Base-by-base conservation (phyloP, 2,888 invertebrate genomes). In the Metalampra italica region DNA sequence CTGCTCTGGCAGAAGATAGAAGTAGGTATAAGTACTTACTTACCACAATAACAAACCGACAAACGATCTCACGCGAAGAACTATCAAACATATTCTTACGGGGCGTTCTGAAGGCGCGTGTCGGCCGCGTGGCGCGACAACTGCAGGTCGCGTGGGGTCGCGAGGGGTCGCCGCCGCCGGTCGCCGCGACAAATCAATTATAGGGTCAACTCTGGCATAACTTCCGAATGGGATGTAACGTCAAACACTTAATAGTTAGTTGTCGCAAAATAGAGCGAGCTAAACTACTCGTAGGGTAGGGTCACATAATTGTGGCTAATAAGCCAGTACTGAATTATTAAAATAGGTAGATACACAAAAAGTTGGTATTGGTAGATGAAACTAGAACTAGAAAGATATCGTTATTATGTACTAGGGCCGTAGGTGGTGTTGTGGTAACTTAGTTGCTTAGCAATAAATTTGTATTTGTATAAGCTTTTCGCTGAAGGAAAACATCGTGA, bases 181-280 rank as follows among this genome's bases (percentile, higher is more conserved):
- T 57, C 63, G 64, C 79, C 77, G 79, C 78, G 87, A 85, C 87
- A 87, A 88, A 88, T 87, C 87, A 88, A 88, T 88, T 86, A 85
- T 79, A 82, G 77, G 75, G 75, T 73, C 68, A 67, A 68, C 54
- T 55, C 49, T 70, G 76, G 74, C 75, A 59, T 58, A 54, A 76
- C 86, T 81, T 81, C 85, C 83, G 79, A 78, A 71, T 60, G 53
- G 56, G 68, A 81, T 85, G 86, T 84, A 84, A 77, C 83, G 70
- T 73, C 78, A 85, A 87, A 87, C 5, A 22, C 22, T 86, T 82
- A 86, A 22, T 22, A 22, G 22, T 22, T 75, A 82, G 71, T 65
- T 60, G 66, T 71, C 58, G 64, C 55, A 54, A 55, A 80, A 68
- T 48, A 71, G 74, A 76, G 78, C 71, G 73, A 71, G 8, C 8